Evolutionary conservation across 2,113 vertebrate genomes (phyloP), one percentile per base, ranked within the genome.

Genomic region (Heterotis niloticus): DNA sequence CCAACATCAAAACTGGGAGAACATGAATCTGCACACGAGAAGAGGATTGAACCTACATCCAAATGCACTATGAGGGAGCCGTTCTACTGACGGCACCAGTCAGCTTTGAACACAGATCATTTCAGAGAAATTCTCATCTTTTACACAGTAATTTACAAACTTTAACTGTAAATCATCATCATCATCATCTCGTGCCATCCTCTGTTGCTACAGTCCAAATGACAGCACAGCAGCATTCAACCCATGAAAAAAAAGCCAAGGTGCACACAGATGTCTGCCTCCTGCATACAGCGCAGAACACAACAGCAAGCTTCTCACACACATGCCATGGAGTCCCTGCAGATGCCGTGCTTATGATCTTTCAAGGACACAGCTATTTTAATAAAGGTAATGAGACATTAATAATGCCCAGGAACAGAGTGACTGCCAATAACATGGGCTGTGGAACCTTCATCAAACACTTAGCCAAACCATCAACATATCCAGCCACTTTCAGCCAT

Each of bases 371-470:
- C 67, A 5, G 77, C 66, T 23, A 54, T 51, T 60, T 44, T 51
- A 67, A 70, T 62, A 34, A 78, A 56, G 57, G 66, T 70, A 78
- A 78, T 78, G 56, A 78, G 67, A 60, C 67, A 70, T 71, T 69
- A 60, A 71, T 26, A 24, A 71, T 70, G 56, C 57, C 3, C 29
- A 17, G 29, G 75, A 76, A 64, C 62, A n/a, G 44, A 65, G 60
- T 14, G 75, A 76, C 75, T 67, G 7, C 76, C 76, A 68, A 77
- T 56, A 20, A 77, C 64, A 28, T 10, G 64, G 23, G 29, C 65
- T 52, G 26, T 13, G 65, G 23, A 29, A 7, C 26, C 12, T 17
- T 66, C 44, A 66, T 26, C n/a, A n/a, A 24, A 23, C 64, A 14
- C 17, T 14, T 18, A 20, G 28, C 18, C 18, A 20, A n/a, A 1